These are phyloP conservation scores for Heterodera carotae DNA, from an alignment of 1,140 invertebrate species.

Conservation along the genomic window DNA sequence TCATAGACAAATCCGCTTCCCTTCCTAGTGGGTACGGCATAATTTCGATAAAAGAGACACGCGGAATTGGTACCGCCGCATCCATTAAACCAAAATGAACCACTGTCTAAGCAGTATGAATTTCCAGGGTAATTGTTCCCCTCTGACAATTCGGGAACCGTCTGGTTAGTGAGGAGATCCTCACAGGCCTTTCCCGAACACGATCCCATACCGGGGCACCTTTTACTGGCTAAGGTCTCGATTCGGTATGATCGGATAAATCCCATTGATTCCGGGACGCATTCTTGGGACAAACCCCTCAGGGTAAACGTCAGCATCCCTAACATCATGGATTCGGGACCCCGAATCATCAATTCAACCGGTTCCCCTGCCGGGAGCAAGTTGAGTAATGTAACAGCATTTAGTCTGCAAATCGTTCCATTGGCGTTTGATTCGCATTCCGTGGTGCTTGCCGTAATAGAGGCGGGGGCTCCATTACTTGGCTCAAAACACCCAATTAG, in stretches of 20 bases:
- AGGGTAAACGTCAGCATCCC: background rate
- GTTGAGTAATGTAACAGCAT: background rate
- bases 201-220: slow-evolving; percentile 8
- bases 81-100: background rate
- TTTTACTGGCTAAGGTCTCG: background rate
- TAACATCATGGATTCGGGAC: background rate
- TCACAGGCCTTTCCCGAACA: background rate
- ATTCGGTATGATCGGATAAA: background rate
- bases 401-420: background rate
- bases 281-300: background rate
- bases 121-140: slow-evolving; percentile 6
- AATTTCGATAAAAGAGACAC: background rate
- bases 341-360: background rate
- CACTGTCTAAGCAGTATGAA: background rate
- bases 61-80: background rate
- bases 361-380: background rate
- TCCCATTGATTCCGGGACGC: background rate
- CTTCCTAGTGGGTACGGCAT: background rate
- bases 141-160: background rate
- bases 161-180: background rate
- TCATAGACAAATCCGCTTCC: background rate
- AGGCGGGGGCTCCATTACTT: background rate
- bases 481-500: no score
- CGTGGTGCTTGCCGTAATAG: background rate
- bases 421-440: background rate